phyloP scores from a whole-genome alignment of 2,113 vertebrate genomes.

The Pygoscelis adeliae region DNA sequence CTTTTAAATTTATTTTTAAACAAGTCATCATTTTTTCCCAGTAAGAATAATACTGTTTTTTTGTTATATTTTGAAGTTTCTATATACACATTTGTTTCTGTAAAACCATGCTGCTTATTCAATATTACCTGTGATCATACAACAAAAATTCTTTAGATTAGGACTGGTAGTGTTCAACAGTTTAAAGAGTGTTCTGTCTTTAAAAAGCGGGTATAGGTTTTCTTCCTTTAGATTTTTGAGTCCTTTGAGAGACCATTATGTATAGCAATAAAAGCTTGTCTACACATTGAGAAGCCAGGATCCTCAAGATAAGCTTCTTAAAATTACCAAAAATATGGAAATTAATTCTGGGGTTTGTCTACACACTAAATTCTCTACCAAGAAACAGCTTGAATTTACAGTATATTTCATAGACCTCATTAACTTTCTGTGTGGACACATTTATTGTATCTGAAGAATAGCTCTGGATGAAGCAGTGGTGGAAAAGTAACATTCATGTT shows the following conservation, averaged over 20 bases:
- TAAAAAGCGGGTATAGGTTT: background rate
- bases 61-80: background rate
- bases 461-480: background rate
- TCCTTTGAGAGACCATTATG: background rate
- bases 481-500: background rate
- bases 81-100: background rate
- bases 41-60: background rate
- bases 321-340: background rate
- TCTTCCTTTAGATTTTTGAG: background rate
- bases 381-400: background rate
- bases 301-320: background rate
- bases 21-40: background rate
- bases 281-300: background rate
- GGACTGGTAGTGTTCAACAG: background rate
- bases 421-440: background rate
- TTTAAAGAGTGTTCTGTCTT: background rate
- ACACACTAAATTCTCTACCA: background rate
- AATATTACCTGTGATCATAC: background rate
- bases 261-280: background rate
- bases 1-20: background rate
- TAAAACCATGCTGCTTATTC: background rate
- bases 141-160: background rate
- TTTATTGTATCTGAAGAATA: background rate
- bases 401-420: background rate
- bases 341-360: background rate